Evolutionary conservation across 23 tunicate genomes (phyloP), one percentile per base, ranked within the genome.

Genomic region (Aplidium turbinatum): DNA sequence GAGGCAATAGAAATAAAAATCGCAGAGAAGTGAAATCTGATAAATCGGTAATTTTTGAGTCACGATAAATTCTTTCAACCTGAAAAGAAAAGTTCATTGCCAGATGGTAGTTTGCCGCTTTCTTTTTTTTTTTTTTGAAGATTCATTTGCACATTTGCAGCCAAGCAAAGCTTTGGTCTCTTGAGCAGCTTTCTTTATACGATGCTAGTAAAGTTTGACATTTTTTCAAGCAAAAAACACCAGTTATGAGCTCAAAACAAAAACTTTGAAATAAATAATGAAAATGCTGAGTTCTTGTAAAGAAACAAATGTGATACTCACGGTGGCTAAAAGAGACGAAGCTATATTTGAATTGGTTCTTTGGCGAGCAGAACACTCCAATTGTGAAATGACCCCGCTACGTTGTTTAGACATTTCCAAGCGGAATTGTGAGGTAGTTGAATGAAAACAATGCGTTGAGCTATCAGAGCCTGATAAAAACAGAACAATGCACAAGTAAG

Each of bases 1-100:
- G 83, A 46, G 96, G 87, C 32, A 81, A 48, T 33, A 88, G 74
- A 60, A 88, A 88, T 28, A 68, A 40, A 60, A 78, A 76, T 39
- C 83, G 81, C 42, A 88, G 29, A 27, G 87, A 81, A 31, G 83
- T 74, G 58, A 75, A 88, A 29, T 47, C 47, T 4, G 79, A 76
- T 0, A 81, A 40, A 51, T 75, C 87, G 35, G 52, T 23, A 33
- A 48, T 58, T 0, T 34, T 57, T 27, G 39, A 55, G 39, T 63
- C 24, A n/a, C 33, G 48, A 64, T 54, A 83, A 6, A 80, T 36
- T 25, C 34, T 19, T 28, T 78, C 58, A 22, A 75, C 75, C 89
- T 83, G 42, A 26, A 39, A 47, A 28, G 34, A 24, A 60, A 57
- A 58, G 20, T 26, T 34, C 69, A 23, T 60, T 7, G 53, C 18